phyloP scores from a whole-genome alignment of 2,797 vertebrate genomes.

The Diplodus sargus region DNA sequence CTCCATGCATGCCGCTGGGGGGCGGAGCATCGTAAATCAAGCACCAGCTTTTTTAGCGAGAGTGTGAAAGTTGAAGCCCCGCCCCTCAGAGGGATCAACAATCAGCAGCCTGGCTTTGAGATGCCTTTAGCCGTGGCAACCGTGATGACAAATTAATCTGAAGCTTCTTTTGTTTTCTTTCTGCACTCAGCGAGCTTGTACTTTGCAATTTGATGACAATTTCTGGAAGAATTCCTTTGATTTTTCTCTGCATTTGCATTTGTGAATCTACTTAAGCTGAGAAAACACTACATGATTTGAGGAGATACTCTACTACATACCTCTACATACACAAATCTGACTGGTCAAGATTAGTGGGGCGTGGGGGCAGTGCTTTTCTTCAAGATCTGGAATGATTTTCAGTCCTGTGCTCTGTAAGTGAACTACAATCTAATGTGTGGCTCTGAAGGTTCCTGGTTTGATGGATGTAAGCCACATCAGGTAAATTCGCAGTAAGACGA shows the following conservation, averaged over 20 bases:
- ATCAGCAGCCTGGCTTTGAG: slow-evolving; percentile 64
- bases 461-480: slow-evolving; percentile 62
- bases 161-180: slow-evolving; percentile 4
- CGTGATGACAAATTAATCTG: slow-evolving; percentile 21
- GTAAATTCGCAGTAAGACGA: slow-evolving; percentile 56
- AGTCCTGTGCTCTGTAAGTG: slow-evolving; percentile 63
- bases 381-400: slow-evolving; percentile 61
- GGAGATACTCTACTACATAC: not conserved
- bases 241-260: slow-evolving; percentile 58
- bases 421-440: slow-evolving; percentile 64
- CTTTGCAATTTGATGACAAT: slow-evolving; percentile 29
- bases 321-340: slow-evolving; percentile 15
- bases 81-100: slow-evolving; percentile 70
- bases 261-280: slow-evolving; percentile 23
- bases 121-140: slow-evolving; percentile 45
- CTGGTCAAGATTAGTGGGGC: slow-evolving; percentile 36
- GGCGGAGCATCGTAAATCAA: slow-evolving; percentile 82
- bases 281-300: slow-evolving; percentile 29
- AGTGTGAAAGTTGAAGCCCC: slow-evolving; percentile 89
- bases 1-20: slow-evolving; percentile 86
- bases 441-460: slow-evolving; percentile 67
- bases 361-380: slow-evolving; percentile 46
- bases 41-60: slow-evolving; percentile 74
- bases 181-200: slow-evolving; percentile 9
- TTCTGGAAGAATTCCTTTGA: slow-evolving; percentile 31